phyloP scores from a whole-genome alignment of 2,797 vertebrate genomes.

The Adrianichthys oophorus region DNA sequence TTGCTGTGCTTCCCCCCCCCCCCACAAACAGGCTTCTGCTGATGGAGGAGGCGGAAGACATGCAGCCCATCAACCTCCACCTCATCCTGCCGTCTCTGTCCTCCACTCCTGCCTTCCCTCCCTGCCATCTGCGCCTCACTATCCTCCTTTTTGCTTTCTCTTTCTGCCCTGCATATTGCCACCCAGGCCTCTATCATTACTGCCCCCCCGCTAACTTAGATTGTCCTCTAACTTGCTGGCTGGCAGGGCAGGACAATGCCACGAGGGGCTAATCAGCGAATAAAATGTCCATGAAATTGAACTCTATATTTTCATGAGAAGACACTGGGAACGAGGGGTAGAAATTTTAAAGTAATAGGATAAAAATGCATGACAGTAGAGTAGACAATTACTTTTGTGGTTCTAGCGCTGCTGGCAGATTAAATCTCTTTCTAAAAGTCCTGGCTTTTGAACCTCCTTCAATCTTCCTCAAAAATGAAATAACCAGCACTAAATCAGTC shows the following conservation, averaged over 20 bases:
- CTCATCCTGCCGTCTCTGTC: constrained; percentile 43
- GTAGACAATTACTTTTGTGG: constrained; percentile 11
- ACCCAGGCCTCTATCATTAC: constrained; percentile 8
- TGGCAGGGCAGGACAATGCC: constrained; percentile 31
- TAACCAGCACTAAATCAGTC: background rate
- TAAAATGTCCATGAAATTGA: constrained; percentile 26
- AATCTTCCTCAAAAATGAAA: constrained; percentile 4
- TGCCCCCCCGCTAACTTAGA: constrained; percentile 19
- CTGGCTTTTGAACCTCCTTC: constrained; percentile 2
- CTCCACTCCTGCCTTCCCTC: constrained; percentile 44
- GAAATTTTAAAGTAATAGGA: constrained; percentile 1
- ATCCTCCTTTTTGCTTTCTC: constrained; percentile 23
- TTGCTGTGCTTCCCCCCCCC: constrained; percentile 26
- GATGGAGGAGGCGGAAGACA: constrained; percentile 64
- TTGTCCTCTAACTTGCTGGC: constrained; percentile 13
- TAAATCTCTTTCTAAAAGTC: background rate
- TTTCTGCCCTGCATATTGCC: constrained; percentile 1
- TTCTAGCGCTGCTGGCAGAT: constrained; percentile 6
- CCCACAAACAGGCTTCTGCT: constrained; percentile 75
- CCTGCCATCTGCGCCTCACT: constrained; percentile 49
- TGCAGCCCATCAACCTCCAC: constrained; percentile 49
- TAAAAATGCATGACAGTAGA: constrained; percentile 7
- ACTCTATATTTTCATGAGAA: constrained; percentile 2
- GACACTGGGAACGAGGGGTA: background rate
- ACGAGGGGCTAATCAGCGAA: constrained; percentile 26